Conservation (phyloP, 2,113 vertebrate species). For the Sardina pilchardus region DNA sequence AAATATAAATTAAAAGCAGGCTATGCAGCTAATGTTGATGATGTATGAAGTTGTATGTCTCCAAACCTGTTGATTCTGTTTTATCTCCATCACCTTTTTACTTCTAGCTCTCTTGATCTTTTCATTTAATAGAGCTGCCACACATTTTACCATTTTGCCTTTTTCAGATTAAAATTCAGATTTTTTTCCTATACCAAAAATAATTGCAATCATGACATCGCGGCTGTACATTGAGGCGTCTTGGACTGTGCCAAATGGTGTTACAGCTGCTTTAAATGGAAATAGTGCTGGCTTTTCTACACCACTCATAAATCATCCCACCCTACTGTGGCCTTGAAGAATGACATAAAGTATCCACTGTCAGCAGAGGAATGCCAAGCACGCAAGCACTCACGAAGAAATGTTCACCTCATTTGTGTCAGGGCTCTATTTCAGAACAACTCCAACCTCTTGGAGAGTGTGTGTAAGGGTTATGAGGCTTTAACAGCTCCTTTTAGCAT, state of each 20-base stretch:
- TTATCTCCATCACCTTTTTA: background rate
- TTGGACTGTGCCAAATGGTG: background rate
- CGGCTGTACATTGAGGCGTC: background rate
- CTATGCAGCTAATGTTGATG: background rate
- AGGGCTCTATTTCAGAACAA: constrained; percentile 65
- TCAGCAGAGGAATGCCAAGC: constrained; percentile 70
- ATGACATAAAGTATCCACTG: constrained; percentile 74
- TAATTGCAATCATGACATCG: background rate
- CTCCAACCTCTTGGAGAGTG: constrained; percentile 47
- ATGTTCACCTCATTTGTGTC: constrained; percentile 57
- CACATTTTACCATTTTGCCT: background rate
- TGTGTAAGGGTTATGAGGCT: constrained; percentile 36
- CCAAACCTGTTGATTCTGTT: background rate
- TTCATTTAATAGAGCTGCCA: background rate
- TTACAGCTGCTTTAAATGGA: constrained; percentile 11
- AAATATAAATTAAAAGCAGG: too few species aligned
- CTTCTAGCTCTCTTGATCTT: background rate
- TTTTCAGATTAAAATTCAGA: background rate
- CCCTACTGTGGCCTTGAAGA: constrained; percentile 56
- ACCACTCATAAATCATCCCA: constrained; percentile 12
- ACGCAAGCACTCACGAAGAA: constrained; percentile 57
- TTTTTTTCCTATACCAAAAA: background rate
- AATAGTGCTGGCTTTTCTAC: background rate
- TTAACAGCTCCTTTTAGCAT: background rate
- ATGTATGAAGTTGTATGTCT: background rate